Evolutionary conservation across 53 echinoderm and acorn worm genomes (phyloP).

Genomic region (Zoroaster sp.): DNA sequence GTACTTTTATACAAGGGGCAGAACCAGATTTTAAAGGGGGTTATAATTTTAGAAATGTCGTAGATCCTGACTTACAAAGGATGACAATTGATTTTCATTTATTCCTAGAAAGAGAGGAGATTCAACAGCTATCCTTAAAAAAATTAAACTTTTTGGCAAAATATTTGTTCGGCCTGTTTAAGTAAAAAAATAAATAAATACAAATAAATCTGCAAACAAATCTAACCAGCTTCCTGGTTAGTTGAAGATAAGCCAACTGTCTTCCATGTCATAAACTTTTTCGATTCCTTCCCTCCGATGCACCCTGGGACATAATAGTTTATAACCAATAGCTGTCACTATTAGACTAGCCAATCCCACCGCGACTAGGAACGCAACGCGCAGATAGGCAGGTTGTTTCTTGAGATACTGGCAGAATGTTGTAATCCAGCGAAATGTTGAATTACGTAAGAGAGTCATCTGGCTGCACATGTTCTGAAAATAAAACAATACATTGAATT

Average conservation of each 20-base stretch:
- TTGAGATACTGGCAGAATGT: not conserved
- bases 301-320: constrained; percentile 18
- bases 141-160: too few species aligned
- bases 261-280: constrained; percentile 32
- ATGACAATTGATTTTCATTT: too few species aligned
- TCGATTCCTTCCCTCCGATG: constrained; percentile 23
- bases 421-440: constrained; percentile 24
- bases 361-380: not conserved
- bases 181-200: too few species aligned
- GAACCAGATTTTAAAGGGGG: too few species aligned
- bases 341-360: constrained; percentile 21
- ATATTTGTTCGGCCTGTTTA: too few species aligned
- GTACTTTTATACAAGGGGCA: too few species aligned
- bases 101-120: too few species aligned
- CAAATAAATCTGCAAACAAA: too few species aligned
- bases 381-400: not conserved
- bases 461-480: not conserved
- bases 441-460: not conserved
- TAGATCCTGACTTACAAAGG: too few species aligned
- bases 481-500: not conserved
- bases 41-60: too few species aligned
- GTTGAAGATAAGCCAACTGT: constrained; percentile 42
- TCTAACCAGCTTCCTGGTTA: too few species aligned
- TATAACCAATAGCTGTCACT: constrained; percentile 6
- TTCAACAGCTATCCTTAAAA: too few species aligned